phyloP scores from a whole-genome alignment of 2,797 vertebrate genomes.

The Zalophus californianus region DNA sequence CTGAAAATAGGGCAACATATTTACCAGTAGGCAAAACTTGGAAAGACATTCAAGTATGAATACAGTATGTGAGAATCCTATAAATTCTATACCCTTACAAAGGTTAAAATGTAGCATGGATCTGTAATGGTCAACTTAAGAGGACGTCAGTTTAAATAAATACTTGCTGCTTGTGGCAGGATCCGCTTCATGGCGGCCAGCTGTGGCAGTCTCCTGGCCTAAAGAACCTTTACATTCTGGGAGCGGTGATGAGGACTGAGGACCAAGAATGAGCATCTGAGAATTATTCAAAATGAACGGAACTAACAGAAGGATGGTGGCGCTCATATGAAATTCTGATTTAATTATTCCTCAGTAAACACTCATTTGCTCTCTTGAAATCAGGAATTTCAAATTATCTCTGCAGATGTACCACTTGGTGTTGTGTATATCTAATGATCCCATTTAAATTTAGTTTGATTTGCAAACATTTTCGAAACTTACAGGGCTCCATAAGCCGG shows the following conservation, averaged over 20 bases:
- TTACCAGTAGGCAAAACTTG: conserved; percentile 82
- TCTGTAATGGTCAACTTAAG: conserved; percentile 71
- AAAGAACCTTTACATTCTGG: conserved; percentile 51
- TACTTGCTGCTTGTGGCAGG: neutral
- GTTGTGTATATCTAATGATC: conserved; percentile 81
- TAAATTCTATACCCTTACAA: conserved; percentile 94
- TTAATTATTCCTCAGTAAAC: conserved; percentile 85
- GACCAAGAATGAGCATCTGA: conserved; percentile 57
- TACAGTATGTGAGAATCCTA: conserved; percentile 94
- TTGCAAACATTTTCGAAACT: conserved; percentile 84
- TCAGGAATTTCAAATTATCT: conserved; percentile 84
- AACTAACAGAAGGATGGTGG: conserved; percentile 70
- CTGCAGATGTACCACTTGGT: conserved; percentile 81
- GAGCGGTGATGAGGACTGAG: conserved; percentile 73
- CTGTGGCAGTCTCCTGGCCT: conserved; percentile 13
- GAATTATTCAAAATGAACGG: conserved; percentile 70
- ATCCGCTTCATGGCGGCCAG: conserved; percentile 59
- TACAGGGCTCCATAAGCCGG: conserved; percentile 68
- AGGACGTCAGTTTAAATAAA: conserved; percentile 76
- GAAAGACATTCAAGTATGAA: conserved; percentile 87
- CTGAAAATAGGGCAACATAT: conserved; percentile 78
- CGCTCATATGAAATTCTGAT: conserved; percentile 83
- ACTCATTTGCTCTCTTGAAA: conserved; percentile 83
- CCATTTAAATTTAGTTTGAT: conserved; percentile 85
- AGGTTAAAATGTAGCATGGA: conserved; percentile 91